These are phyloP conservation scores for Heliconius sara DNA, from an alignment of 2,888 invertebrate genomes.

Conservation along the genomic window DNA sequence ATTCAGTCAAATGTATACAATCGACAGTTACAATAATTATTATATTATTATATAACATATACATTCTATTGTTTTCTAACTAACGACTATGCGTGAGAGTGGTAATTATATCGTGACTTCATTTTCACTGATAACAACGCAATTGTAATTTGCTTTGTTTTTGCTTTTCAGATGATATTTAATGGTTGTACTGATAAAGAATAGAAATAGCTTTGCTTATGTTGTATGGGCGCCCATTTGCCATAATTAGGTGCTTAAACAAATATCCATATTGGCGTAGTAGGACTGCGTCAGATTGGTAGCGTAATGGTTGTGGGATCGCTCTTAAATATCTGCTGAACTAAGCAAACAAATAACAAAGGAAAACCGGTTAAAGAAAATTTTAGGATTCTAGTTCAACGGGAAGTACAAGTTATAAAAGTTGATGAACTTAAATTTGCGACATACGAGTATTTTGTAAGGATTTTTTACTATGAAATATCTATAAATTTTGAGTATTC, in stretches of 20 bases:
- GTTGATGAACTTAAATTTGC: no score
- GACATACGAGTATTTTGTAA: no score
- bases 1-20: not conserved
- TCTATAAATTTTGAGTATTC: no score
- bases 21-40: not conserved
- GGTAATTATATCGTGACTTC: constrained; percentile 16
- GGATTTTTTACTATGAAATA: no score
- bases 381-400: no score
- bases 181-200: constrained; percentile 11
- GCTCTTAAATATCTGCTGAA: no score
- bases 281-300: no score
- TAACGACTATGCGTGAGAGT: not conserved
- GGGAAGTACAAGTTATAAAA: no score
- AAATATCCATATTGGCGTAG: no score
- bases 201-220: not conserved
- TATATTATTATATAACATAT: not conserved
- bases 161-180: constrained; percentile 6
- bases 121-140: constrained; percentile 11
- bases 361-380: no score
- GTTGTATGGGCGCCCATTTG: not conserved
- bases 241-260: not conserved
- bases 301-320: no score
- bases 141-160: constrained; percentile 19
- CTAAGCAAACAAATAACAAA: no score
- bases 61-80: constrained; percentile 18